Evolutionary conservation across 2,888 invertebrate species (phyloP), one percentile per base, ranked within the genome.

Genomic region (Oxystoma pomonae): DNA sequence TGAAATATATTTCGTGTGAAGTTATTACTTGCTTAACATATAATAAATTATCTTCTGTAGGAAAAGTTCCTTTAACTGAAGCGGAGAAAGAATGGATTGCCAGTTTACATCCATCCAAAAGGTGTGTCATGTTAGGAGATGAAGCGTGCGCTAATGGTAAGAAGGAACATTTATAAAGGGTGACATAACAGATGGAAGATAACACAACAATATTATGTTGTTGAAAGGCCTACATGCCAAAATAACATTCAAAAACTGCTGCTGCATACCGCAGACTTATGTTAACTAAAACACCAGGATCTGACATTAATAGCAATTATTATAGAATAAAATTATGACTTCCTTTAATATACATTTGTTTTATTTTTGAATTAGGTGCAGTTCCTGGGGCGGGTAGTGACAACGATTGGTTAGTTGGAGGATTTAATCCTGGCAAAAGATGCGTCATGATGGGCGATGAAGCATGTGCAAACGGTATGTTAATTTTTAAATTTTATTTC

Each of bases 361-460:
- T 62, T 12, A 62, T n/a, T n/a, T n/a, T n/a, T 21, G 16, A 50
- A 52, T 57, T 20, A 66, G 68, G 67, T 9, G 69, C 64, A n/a
- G 68, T 72, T 22, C 68, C 71, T 55, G 72, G 70, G 22, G 69
- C 70, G 5, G 71, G 67, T 7, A 65, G 68, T 2, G 72, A 73
- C 57, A 70, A 60, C 49, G 72, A 68, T 18, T 71, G 68, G 70
- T 58, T 71, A 20, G 64, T 64, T 56, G 63, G 68, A 16, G 70
- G 69, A 1, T 68, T 62, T 21, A 69, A 49, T 20, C 71, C 72
- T n/a, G 72, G 72, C 35, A 72, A 74, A 67, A 68, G 78, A 16
- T 79, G 79, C 61, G 73, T 76, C 12, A 80, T 80, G 68, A 69
- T 83, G 77, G 83, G 84, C 78, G 85, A 84, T 68, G 85, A 84